Evolutionary conservation across 2,797 vertebrate genomes (phyloP).

Genomic region (Coendou prehensilis): DNA sequence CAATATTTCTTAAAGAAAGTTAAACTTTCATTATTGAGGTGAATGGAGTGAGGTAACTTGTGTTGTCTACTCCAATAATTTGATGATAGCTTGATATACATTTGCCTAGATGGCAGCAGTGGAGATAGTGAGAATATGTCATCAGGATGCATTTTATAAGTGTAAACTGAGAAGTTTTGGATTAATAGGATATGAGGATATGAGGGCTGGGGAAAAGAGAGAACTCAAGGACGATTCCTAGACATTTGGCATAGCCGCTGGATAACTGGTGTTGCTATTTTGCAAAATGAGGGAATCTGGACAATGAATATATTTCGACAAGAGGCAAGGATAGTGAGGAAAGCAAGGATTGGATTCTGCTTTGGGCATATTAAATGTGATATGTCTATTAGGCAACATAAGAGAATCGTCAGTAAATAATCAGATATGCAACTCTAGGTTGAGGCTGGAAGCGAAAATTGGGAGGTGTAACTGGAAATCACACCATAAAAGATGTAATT

Average conservation of each 20-base stretch:
- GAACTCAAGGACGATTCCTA: background rate
- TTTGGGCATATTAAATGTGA: slow-evolving; percentile 4
- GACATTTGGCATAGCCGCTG: background rate
- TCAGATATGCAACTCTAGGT: background rate
- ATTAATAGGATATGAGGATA: background rate
- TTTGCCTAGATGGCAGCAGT: background rate
- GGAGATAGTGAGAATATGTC: background rate
- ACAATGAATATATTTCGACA: background rate
- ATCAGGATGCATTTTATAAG: background rate
- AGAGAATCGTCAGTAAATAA: background rate
- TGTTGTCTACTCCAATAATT: background rate
- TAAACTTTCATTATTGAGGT: background rate
- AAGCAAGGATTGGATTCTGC: background rate
- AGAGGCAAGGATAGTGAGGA: background rate
- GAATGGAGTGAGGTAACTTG: background rate
- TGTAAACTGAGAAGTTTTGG: background rate
- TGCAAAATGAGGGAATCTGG: background rate
- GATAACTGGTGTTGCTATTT: background rate
- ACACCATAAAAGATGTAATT: background rate
- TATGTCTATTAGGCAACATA: background rate
- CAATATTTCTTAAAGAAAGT: background rate
- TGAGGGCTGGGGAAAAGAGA: background rate
- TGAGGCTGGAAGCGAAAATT: background rate
- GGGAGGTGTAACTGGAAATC: background rate
- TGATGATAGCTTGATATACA: background rate